These are phyloP conservation scores for Lasioglossum lativentre DNA, from an alignment of 2,888 invertebrate species.

Conservation along the genomic window DNA sequence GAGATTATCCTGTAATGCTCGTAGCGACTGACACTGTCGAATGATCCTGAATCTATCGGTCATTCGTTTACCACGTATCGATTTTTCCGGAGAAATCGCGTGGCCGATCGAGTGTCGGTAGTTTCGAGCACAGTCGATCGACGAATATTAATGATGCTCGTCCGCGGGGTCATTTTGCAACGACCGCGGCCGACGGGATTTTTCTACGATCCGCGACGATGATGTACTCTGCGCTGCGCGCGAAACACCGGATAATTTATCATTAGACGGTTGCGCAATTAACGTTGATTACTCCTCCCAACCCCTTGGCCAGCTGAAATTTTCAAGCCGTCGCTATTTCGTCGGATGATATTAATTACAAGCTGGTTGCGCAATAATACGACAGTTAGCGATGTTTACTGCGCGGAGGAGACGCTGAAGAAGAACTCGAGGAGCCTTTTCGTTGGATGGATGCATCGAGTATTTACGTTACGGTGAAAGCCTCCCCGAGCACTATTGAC, in stretches of 20 bases:
- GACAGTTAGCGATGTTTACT: slow-evolving; percentile 35
- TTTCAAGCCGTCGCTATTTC: slow-evolving; percentile 48
- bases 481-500: neutral
- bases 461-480: neutral
- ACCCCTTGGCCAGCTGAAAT: slow-evolving; percentile 38
- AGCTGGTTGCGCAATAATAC: slow-evolving; percentile 54
- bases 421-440: neutral
- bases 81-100: slow-evolving; percentile 13
- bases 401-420: neutral
- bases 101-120: neutral
- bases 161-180: slow-evolving; percentile 55
- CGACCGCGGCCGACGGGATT: slow-evolving; percentile 31
- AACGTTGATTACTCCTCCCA: slow-evolving; percentile 61
- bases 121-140: slow-evolving; percentile 41
- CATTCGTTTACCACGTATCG: neutral
- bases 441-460: neutral
- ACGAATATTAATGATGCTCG: slow-evolving; percentile 58
- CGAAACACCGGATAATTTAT: slow-evolving; percentile 66
- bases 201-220: slow-evolving; percentile 24
- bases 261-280: slow-evolving; percentile 70
- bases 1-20: neutral
- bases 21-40: neutral
- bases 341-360: slow-evolving; percentile 62
- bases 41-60: neutral
- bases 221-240: slow-evolving; percentile 7